A percentile compares a stretch with the other conserved stretches of the same genome.
These are phyloP conservation scores for Maconellicoccus hirsutus DNA, from an alignment of 1,140 invertebrate species.

Conservation along the genomic window DNA sequence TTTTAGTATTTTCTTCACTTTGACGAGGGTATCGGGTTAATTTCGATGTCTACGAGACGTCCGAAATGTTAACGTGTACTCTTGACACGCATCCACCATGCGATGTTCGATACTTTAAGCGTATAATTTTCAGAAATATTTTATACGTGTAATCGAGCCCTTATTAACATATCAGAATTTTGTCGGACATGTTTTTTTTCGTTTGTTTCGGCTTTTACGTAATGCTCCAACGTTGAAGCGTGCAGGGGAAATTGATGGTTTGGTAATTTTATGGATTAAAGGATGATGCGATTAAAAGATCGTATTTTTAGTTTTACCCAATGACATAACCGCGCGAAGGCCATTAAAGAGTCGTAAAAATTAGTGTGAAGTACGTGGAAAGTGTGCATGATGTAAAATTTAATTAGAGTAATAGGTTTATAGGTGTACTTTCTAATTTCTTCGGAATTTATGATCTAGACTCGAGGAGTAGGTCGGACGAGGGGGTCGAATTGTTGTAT, in stretches of 20 bases:
- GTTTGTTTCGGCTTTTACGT: not conserved
- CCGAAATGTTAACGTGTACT: not conserved
- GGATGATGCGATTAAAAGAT: not conserved
- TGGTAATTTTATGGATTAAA: not conserved
- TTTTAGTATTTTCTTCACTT: not conserved
- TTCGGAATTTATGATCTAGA: conserved; percentile 1
- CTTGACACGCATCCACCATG: not conserved
- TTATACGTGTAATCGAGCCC: not conserved
- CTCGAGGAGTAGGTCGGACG: not conserved
- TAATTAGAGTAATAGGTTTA: conserved; percentile 9
- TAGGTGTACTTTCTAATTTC: not conserved
- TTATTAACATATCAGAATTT: conserved; percentile 1
- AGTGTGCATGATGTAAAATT: not conserved
- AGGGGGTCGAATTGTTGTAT: not conserved
- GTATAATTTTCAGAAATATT: not conserved
- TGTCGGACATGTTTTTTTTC: not conserved
- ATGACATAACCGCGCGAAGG: not conserved
- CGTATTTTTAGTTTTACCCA: not conserved
- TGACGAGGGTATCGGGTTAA: conserved; percentile 5
- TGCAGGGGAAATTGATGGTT: not conserved
- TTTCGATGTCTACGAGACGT: not conserved
- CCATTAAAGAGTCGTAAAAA: not conserved
- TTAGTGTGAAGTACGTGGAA: not conserved
- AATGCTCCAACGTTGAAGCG: too few relatives aligned
- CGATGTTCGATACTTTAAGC: not conserved